Evolutionary conservation across 2,797 vertebrate genomes (phyloP).

Genomic region (Tinamus major): DNA sequence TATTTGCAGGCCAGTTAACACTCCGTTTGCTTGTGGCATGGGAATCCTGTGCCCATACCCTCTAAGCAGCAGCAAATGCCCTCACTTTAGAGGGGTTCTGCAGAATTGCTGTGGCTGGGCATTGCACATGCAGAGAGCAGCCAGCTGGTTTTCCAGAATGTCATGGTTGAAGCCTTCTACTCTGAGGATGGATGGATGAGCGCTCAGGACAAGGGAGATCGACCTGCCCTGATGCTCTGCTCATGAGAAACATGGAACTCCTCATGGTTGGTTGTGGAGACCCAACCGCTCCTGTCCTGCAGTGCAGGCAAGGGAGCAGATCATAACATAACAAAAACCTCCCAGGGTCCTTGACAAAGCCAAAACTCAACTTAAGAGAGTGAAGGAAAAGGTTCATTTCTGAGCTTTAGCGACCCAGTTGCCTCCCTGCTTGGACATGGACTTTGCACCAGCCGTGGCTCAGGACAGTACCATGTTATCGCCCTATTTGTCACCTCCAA

Average conservation of each 20-base stretch:
- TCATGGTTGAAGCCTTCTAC: not conserved
- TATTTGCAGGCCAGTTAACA: not conserved
- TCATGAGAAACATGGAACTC: not conserved
- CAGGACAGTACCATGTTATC: not conserved
- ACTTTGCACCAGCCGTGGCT: not conserved
- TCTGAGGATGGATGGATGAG: fast-evolving
- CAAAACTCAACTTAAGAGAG: not conserved
- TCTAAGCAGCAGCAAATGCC: not conserved
- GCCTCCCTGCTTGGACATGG: not conserved
- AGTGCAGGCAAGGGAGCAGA: not conserved
- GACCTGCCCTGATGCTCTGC: not conserved
- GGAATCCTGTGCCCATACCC: not conserved
- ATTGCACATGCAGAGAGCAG: fast-evolving
- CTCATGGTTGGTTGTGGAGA: not conserved
- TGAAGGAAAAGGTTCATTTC: not conserved
- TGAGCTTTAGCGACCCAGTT: not conserved
- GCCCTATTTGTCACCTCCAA: not conserved
- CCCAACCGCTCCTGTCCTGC: not conserved
- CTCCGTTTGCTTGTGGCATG: not conserved
- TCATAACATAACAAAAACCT: not conserved
- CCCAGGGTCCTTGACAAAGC: not conserved
- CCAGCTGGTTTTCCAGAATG: not conserved
- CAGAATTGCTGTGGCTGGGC: not conserved
- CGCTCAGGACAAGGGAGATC: not conserved
- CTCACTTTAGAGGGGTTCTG: not conserved